Conservation (phyloP, 2,113 vertebrate genomes). For the Microtus oregoni region DNA sequence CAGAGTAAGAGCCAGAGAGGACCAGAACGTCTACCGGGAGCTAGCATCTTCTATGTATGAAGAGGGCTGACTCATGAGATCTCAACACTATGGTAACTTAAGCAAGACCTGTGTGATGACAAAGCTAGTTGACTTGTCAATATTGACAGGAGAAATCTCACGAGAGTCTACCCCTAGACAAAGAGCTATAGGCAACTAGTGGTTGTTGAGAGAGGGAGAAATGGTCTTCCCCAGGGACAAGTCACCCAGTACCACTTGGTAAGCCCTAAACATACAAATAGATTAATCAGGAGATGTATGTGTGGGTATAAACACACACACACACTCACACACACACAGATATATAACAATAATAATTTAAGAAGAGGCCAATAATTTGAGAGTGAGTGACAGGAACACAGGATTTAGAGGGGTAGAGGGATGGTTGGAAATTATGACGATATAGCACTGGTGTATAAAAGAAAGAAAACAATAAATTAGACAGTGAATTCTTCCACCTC, state of each 20-base stretch:
- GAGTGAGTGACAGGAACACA: background rate
- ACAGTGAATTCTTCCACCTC: background rate
- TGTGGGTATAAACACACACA: background rate
- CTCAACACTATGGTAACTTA: background rate
- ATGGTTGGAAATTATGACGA: background rate
- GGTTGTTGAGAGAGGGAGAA: background rate
- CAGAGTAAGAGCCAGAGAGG: background rate
- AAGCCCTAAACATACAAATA: background rate
- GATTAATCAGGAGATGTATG: background rate
- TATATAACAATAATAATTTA: background rate
- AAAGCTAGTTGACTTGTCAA: background rate
- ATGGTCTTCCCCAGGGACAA: background rate
- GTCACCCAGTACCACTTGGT: background rate
- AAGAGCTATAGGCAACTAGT: background rate
- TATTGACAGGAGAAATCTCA: background rate
- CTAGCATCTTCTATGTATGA: background rate
- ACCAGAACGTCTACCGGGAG: background rate
- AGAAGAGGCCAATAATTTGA: background rate
- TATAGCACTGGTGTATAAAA: background rate
- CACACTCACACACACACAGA: fast-evolving
- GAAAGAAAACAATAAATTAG: background rate
- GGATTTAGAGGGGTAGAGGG: background rate
- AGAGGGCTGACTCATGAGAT: background rate
- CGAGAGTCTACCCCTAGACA: background rate
- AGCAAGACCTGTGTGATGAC: background rate